Base-by-base conservation (phyloP, 1,140 invertebrate species). In the Drosophila mojavensis region DNA sequence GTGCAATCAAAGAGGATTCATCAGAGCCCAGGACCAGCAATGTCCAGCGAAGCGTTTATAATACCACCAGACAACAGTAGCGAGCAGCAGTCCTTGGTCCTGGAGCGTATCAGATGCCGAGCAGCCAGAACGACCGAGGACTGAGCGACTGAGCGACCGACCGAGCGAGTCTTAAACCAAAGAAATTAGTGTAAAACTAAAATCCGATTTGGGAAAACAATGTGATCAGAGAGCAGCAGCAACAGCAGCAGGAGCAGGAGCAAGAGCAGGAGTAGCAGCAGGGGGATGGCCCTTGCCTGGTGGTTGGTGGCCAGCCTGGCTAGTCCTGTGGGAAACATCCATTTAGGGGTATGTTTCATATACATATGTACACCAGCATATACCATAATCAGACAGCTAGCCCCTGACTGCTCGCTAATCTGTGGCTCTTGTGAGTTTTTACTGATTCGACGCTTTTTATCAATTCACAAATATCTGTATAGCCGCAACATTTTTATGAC, bases 161-260 rank as follows among this genome's bases (percentile, higher is more conserved):
- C 20, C 41, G 53, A 81, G 66, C 84, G 80, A 89, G 77, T 82
- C 84, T 89, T 89, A 91, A 85, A 89, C 90, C 90, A 89, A 91
- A 89, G 90, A 91, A 91, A 91, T 91, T 91, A 91, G 90, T 91
- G 90, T 91, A 91, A 91, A 91, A 90, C 90, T 91, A 90, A 91
- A 91, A 91, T 91, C 90, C 86, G 90, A 91, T 91, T 91, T 90
- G 66, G 78, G 84, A 85, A 91, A 90, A 91, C 90, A 91, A 91
- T 91, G 90, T 84, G 80, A 79, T 78, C 83, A 86, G 79, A 72
- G 56, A 17, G 41, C 61, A 67, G 71, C 7, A 15, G 24, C 51
- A 67, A 3, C 4, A 28, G 28, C 63, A 59, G 68, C 71, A 39
- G 53, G 2, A n/a, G n/a, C n/a, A n/a, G n/a, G n/a, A n/a, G n/a